Evolutionary conservation across 2,113 vertebrate species (phyloP), one percentile per base, ranked within the genome.

Genomic region (Platycercus adscitus): DNA sequence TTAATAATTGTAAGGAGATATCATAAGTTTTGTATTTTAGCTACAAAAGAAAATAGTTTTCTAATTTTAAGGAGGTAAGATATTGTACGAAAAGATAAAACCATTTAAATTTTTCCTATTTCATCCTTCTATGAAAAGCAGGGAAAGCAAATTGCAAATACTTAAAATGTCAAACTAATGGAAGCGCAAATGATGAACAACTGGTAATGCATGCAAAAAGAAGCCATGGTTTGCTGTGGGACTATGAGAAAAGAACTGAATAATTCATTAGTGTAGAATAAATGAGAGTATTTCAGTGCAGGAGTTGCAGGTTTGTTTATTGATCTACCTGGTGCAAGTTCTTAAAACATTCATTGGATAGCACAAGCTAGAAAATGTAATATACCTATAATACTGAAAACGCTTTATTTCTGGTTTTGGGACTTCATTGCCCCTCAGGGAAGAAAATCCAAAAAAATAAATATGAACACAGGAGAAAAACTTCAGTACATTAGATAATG

Each of bases 221-320:
- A 90, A 84, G 55, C 52, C 72, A 81, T 55, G 37, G 60, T 88
- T 95, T 87, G 64, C 82, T 91, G 24, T 93, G 82, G 71, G 82
- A 94, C 64, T 94, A 29, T 86, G 88, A 64, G 88, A 94, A 76
- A 86, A 81, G 24, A 89, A 80, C 49, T 91, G 81, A 96, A 90
- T 96, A 90, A 97, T 96, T 96, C 55, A 94, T 95, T 55, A 88
- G 64, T 37, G 39, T 83, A 68, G 85, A 95, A 86, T 95, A 96
- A 96, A 91, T 78, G 73, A 83, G 55, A 90, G 68, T 96, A 90
- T 93, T 95, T 96, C 76, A 64, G 1, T 89, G 81, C 75, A 86
- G 43, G 46, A 44, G 37, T 88, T 89, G 71, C 85, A 93, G 64
- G 64, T 89, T 96, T 86, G 28, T 86, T 95, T 95, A 94, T 86